A percentile compares a stretch with the other conserved stretches of the same genome.
Conservation (phyloP, 2,797 vertebrate species). For the Moxostoma hubbsi region DNA sequence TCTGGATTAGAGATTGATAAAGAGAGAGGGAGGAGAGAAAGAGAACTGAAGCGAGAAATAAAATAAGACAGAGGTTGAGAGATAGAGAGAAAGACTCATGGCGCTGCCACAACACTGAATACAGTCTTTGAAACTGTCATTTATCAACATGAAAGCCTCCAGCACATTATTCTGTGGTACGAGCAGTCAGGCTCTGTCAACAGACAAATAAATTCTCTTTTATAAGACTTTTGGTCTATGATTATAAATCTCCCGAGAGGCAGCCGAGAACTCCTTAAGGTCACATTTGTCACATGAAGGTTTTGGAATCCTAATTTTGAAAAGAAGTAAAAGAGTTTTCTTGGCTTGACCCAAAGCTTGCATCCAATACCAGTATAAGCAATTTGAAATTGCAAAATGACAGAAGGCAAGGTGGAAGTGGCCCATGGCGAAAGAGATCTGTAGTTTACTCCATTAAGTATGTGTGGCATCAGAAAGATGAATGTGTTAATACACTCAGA, state of each 20-base stretch:
- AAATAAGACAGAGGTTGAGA: conserved; percentile 11
- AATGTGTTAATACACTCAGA: conserved; percentile 59
- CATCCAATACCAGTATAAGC: conserved; percentile 62
- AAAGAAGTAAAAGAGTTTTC: conserved; percentile 10
- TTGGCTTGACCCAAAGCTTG: conserved; percentile 44
- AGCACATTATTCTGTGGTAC: conserved; percentile 28
- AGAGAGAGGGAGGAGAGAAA: conserved; percentile 9
- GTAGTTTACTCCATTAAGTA: conserved; percentile 49
- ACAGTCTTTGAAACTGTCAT: conserved; percentile 8
- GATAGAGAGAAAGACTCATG: conserved; percentile 14
- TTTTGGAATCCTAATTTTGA: not conserved
- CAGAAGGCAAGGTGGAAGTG: conserved; percentile 35
- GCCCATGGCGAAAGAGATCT: conserved; percentile 40
- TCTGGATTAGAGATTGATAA: conserved; percentile 35
- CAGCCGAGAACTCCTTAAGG: conserved; percentile 29
- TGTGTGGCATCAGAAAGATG: conserved; percentile 54
- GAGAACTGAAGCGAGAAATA: conserved; percentile 19
- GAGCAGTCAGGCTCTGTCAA: conserved; percentile 35
- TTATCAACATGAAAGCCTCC: conserved; percentile 31
- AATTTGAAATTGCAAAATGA: conserved; percentile 62
- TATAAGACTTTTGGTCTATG: conserved; percentile 20
- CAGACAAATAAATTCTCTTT: conserved; percentile 23
- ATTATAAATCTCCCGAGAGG: conserved; percentile 27
- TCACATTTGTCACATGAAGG: not conserved
- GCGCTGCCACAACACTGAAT: conserved; percentile 11